Evolutionary conservation across 2,113 vertebrate genomes (phyloP), one percentile per base, ranked within the genome.

Genomic region (Otolemur garnettii): DNA sequence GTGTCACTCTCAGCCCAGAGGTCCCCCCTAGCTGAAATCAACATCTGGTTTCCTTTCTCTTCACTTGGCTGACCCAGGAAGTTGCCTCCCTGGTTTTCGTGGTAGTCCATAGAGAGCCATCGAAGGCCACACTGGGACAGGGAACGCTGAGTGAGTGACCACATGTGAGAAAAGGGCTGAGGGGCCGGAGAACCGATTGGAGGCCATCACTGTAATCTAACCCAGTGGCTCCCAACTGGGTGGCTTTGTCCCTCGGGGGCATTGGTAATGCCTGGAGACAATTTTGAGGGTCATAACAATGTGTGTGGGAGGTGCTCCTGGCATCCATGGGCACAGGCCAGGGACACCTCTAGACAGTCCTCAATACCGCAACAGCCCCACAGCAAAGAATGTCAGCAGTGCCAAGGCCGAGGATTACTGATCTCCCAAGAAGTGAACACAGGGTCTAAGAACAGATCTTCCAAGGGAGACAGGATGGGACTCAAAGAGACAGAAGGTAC

Each of bases 21-120:
- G 62, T 69, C 45, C 42, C 10, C 24, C 42, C 79, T 35, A 30
- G 28, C 77, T 50, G 57, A 74, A 84, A 87, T 0, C 0, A 8
- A 60, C 30, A 82, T 71, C 77, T 42, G 19, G 33, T 30, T 83
- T 53, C 81, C 38, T 69, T 92, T 74, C 22, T 17, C 92, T 66
- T 72, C 42, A 72, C 55, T 57, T 38, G 45, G 33, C 64, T 78
- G 22, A 45, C 53, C 91, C 45, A 55, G 30, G 21, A 2, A 74
- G 64, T 7, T 50, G 53, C 45, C 30, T 57, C 42, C 50, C 26
- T 66, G 60, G 55, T 7, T 62, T 66, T 17, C 30, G 42, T 18
- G 24, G 84, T 11, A 28, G 82, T 57, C 57, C n/a, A 33, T 1
- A 1, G 21, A 38, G 69, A 90, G 80, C 14, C 69, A 26, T 0